Evolutionary conservation across 2,888 invertebrate species (phyloP), one percentile per base, ranked within the genome.

Genomic region (Polylopha cassiicola): DNA sequence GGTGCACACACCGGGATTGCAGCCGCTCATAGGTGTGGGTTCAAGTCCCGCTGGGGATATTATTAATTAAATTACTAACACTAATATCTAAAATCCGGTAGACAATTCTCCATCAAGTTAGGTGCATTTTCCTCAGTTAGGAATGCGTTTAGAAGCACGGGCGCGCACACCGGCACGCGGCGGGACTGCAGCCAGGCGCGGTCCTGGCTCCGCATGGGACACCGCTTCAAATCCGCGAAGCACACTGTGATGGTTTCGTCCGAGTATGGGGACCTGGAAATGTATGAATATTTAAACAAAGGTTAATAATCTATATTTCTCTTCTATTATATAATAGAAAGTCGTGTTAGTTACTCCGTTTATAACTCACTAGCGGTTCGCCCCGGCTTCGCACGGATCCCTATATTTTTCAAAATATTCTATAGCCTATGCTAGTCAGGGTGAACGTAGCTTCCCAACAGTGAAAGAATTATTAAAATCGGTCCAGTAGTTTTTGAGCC

Each of bases 221-320:
- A 66, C 1, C 80, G 70, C 37, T 76, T 76, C 50, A 87, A 54
- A 60, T 94, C 93, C 10, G 92, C 81, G 47, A 94, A 89, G 57
- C 92, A 93, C 47, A 93, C 92, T 0, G 91, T 91, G 6, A 90
- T 88, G 52, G 82, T 81, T 0, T 88, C 73, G 33, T 87, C 71
- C 4, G 74, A 76, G 69, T 87, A 90, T 0, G 90, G 89, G 0
- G 89, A 87, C 10, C 88, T 88, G 74, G 18, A 52, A 50, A 5
- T 14, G 18, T 38, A 8, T 13, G n/a, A 27, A 9, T 4, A 5
- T 7, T 5, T 5, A 4, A 42, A 27, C n/a, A 23, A 14, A 1
- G 4, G 3, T 20, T 16, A 1, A 27, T n/a, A 7, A 22, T 10
- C n/a, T 18, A 18, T 18, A 7, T 18, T 18, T 18, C 7, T 18